Evolutionary conservation across 2,888 invertebrate species (phyloP), one percentile per base, ranked within the genome.

Genomic region (Amiota mariae): DNA sequence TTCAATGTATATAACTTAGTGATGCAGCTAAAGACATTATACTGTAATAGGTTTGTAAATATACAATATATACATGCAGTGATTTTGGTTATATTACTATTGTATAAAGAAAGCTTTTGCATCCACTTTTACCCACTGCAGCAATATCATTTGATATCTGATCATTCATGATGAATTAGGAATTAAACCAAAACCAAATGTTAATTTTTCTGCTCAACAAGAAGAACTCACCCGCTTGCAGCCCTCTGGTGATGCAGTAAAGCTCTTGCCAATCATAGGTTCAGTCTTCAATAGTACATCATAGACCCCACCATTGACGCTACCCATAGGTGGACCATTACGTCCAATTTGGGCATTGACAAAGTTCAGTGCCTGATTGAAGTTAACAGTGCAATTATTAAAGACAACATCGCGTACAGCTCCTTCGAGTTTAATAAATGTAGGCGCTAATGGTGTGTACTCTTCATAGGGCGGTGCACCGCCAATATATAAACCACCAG

Each of bases 321-420:
- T 90, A 48, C 92, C 91, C 90, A 92, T 91, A 48, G 86, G 81
- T 1, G 92, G 92, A 2, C 92, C 93, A 70, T 90, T 87, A 54
- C 93, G 91, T 12, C 95, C 95, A 70, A 95, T 93, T 78, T 93
- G 92, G 59, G 93, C 95, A 81, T 92, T 94, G 73, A 92, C 91
- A 87, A 94, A 94, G 20, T 91, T 91, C 61, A 92, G 86, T 0
- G 94, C 93, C 66, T 93, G 90, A 80, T 93, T 93, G 81, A 95
- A 93, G 78, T 91, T 91, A 11, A 95, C 81, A 15, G 94, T 90
- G 77, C 94, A 94, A 85, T 88, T 93, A 85, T 96, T 95, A 76
- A 97, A 93, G 72, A 96, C 94, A 20, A 96, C 92, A 88, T 98
- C 97, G 74, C 94, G 94, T 10, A 98, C 92, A 6, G 96, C 95